Evolutionary conservation across 2,797 vertebrate species (phyloP).

Genomic region (Thripadectes ignobilis): DNA sequence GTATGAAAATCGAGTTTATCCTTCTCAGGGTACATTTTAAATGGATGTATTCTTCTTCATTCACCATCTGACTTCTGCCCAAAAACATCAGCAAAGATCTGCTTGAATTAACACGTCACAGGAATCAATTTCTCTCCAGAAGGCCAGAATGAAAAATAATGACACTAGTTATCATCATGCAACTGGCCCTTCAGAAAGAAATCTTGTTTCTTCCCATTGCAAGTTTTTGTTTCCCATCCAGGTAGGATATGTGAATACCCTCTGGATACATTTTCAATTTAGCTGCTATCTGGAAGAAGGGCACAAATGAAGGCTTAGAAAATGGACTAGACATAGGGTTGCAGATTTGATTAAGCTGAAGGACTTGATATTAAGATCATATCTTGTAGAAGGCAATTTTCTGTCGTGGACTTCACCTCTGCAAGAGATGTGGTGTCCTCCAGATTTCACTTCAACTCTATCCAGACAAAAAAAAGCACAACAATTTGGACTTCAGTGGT

Average conservation of each 20-base stretch:
- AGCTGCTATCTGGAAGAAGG: not conserved
- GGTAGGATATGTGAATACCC: not conserved
- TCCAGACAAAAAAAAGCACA: not conserved
- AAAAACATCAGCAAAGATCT: not conserved
- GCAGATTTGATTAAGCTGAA: not conserved
- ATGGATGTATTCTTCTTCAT: not conserved
- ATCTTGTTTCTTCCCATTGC: not conserved
- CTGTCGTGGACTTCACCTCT: not conserved
- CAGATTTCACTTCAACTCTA: not conserved
- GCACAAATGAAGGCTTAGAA: not conserved
- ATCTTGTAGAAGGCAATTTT: not conserved
- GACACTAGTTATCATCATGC: not conserved
- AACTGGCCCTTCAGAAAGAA: not conserved
- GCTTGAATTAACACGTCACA: not conserved
- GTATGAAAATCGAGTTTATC: not conserved
- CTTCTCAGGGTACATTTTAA: not conserved
- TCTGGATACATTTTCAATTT: not conserved
- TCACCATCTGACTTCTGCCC: not conserved
- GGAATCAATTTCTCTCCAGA: not conserved
- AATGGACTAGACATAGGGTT: not conserved
- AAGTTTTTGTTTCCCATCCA: not conserved
- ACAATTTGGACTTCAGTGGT: rapidly evolving
- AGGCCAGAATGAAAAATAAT: not conserved
- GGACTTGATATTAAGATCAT: not conserved
- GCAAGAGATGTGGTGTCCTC: not conserved